Percentiles rank a stretch among this genome's conserved stretches.
Conservation (phyloP, 2,113 vertebrate species). For the Tragulus kanchil region DNA sequence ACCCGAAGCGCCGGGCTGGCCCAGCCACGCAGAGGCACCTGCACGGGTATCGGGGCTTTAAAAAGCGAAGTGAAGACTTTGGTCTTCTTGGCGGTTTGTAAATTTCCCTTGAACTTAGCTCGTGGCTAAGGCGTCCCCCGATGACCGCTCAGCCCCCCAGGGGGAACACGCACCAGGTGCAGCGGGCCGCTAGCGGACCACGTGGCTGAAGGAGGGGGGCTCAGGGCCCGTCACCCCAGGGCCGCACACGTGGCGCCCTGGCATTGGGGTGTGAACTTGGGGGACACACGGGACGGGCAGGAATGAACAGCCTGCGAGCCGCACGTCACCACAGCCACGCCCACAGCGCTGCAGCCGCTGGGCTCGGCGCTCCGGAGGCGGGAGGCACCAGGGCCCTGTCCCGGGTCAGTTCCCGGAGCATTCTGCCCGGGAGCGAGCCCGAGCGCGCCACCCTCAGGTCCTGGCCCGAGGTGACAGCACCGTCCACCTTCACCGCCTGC, state of each 20-base stretch:
- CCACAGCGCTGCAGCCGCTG: not conserved
- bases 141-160: too few species aligned
- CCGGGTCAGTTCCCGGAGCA: not conserved
- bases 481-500: fast-evolving
- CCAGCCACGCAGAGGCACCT: not conserved
- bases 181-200: fast-evolving
- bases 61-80: not conserved
- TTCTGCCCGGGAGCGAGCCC: too few species aligned
- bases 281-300: not conserved
- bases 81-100: not conserved
- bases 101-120: not conserved
- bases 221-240: not conserved
- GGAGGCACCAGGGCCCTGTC: not conserved
- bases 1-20: fast-evolving
- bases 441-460: not conserved
- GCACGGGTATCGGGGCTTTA: fast-evolving
- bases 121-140: not conserved
- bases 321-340: fast-evolving
- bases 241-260: fast-evolving
- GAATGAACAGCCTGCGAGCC: not conserved
- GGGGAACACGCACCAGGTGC: not conserved
- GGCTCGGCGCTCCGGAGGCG: fast-evolving
- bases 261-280: not conserved
- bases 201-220: fast-evolving
- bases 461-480: too few species aligned